Evolutionary conservation across 2,888 invertebrate species (phyloP), one percentile per base, ranked within the genome.

Genomic region (Ophion ellenae): DNA sequence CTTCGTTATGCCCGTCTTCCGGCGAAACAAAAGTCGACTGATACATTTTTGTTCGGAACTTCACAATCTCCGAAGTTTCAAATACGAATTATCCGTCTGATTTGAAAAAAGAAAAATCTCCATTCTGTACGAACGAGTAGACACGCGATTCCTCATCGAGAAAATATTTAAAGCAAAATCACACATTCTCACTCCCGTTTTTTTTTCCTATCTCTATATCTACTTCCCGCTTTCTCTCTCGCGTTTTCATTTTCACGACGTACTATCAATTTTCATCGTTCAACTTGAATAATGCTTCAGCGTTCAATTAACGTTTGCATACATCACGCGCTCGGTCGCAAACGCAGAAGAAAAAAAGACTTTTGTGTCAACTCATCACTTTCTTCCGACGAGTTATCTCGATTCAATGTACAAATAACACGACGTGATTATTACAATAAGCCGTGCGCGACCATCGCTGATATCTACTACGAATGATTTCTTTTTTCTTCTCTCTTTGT

Each of bases 341-440:
- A 64, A 64, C 61, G 79, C 66, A 45, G 78, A 75, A 75, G 75
- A 40, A 61, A 32, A 69, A 28, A 45, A 64, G 5, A 36, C 61
- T 61, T 79, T 71, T 40, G n/a, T 61, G 14, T 17, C 45, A 59
- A 73, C 45, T 66, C 80, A 24, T 57, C 57, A 5, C 66, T 67
- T 74, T 64, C 24, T 47, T 67, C 45, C 45, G 40, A 32, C 89
- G 83, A 74, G 67, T 32, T 78, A 67, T 82, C 78, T 86, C 87
- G 87, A 85, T 70, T 89, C 89, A 89, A 90, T 90, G 88, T 89
- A 90, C 90, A 90, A 76, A 89, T 86, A 87, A 90, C 87, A 47
- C 69, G 64, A 82, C 81, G 70, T 70, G 77, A 83, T 86, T 84
- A 88, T 89, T 87, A 90, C 88, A 89, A 90, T 89, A 87, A 86